phyloP scores from a whole-genome alignment of 2,113 vertebrate genomes.

The Syngnathoides biaculeatus region DNA sequence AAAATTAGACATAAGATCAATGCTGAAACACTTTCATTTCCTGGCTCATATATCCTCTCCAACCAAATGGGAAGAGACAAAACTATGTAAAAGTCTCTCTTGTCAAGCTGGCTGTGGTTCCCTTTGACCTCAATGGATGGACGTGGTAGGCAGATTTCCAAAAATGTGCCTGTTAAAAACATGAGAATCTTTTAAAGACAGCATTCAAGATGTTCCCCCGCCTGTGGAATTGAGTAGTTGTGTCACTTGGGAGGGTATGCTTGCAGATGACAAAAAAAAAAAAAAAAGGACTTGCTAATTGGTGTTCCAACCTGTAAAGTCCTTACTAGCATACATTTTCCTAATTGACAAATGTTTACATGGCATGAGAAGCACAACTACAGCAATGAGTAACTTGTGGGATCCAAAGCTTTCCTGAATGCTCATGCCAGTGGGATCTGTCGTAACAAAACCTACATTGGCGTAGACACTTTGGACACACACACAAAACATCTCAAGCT shows the following conservation, averaged over 20 bases:
- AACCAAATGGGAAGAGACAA: conserved; percentile 29
- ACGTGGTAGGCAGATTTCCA: conserved; percentile 21
- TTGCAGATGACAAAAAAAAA: conserved; percentile 16
- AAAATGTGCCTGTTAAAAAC: conserved; percentile 46
- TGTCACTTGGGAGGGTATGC: conserved; percentile 19
- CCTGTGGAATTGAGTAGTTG: conserved; percentile 5
- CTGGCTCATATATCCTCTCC: conserved; percentile 24
- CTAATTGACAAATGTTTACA: conserved; percentile 2
- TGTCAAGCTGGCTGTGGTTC: neutral
- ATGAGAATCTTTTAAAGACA: conserved; percentile 29
- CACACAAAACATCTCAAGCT: conserved; percentile 1
- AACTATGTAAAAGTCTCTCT: conserved; percentile 26
- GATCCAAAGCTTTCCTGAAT: conserved; percentile 6
- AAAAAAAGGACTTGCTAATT: conserved; percentile 34
- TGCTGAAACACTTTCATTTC: conserved; percentile 1
- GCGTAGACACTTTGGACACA: neutral
- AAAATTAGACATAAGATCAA: too few species aligned
- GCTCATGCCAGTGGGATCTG: neutral
- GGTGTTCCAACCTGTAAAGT: conserved; percentile 35
- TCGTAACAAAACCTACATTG: neutral
- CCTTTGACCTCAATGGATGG: conserved; percentile 4
- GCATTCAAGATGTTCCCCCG: conserved; percentile 30
- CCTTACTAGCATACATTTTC: conserved; percentile 8
- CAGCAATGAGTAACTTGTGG: neutral
- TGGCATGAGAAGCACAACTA: neutral